A percentile compares a stretch with the other conserved stretches of the same genome.
Evolutionary conservation across 1,140 invertebrate genomes (phyloP).

Genomic region (Diorhabda elongata): DNA sequence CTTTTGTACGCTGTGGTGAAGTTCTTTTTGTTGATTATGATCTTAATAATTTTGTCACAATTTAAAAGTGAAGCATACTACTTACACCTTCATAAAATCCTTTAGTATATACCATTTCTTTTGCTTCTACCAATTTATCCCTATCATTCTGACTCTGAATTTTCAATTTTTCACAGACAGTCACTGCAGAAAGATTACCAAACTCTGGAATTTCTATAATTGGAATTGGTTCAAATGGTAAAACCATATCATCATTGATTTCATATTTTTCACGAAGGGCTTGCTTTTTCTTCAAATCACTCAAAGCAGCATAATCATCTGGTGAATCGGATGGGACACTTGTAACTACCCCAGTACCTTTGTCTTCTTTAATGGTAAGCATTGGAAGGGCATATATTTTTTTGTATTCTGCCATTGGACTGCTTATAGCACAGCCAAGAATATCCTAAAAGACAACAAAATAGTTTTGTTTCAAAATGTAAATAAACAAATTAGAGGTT

Average conservation of each 20-base stretch:
- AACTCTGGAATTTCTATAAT: conserved; percentile 91
- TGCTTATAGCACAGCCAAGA: conserved; percentile 74
- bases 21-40: too few species aligned
- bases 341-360: conserved; percentile 96
- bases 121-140: conserved; percentile 90
- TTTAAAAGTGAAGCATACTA: background rate
- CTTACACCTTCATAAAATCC: conserved; percentile 88
- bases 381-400: conserved; percentile 94
- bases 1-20: too few species aligned
- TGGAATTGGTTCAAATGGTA: conserved; percentile 68
- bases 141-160: conserved; percentile 97
- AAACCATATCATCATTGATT: conserved; percentile 89
- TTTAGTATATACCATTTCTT: conserved; percentile 94
- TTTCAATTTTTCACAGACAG: conserved; percentile 84
- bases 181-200: conserved; percentile 81
- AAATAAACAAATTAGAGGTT: background rate
- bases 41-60: too few species aligned
- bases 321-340: conserved; percentile 98
- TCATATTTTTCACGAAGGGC: conserved; percentile 89
- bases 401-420: conserved; percentile 79
- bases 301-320: conserved; percentile 94
- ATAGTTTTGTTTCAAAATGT: background rate
- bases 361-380: conserved; percentile 97
- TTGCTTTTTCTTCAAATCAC: conserved; percentile 94
- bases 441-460: conserved; percentile 42